Evolutionary conservation across 2,797 vertebrate genomes (phyloP).

Genomic region (Danio kyathit): DNA sequence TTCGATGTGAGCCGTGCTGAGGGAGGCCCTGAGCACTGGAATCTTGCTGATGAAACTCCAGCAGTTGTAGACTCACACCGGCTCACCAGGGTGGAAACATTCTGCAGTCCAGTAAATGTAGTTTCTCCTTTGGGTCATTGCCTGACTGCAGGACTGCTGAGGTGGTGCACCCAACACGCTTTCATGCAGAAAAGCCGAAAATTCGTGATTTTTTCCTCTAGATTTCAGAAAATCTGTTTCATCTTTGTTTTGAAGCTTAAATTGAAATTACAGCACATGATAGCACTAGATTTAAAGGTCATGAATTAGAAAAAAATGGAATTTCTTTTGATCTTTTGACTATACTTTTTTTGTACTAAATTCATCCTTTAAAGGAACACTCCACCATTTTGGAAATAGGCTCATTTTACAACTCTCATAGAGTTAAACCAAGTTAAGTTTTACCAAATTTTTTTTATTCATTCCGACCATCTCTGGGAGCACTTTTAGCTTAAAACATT

Average conservation of each 20-base stretch:
- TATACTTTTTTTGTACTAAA: no score
- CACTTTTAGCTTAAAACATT: no score
- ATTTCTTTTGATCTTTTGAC: no score
- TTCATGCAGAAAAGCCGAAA: conserved; percentile 16
- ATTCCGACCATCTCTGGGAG: no score
- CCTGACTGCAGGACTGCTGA: conserved; percentile 23
- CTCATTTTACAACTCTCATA: no score
- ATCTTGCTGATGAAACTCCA: conserved; percentile 46
- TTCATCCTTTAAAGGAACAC: no score
- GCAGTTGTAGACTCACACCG: conserved; percentile 23
- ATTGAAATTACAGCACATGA: not conserved
- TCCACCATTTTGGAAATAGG: no score
- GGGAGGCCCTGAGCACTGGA: conserved; percentile 18
- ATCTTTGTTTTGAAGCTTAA: conserved; percentile 9
- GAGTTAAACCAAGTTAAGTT: no score
- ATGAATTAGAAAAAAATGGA: no score
- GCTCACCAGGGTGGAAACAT: conserved; percentile 27
- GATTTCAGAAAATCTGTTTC: not conserved
- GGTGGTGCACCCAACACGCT: conserved; percentile 9
- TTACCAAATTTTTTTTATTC: no score
- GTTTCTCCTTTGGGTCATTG: conserved; percentile 47
- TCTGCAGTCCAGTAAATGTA: conserved; percentile 32
- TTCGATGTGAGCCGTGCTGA: conserved; percentile 6
- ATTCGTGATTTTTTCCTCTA: conserved; percentile 7
- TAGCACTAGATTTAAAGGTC: not conserved